Conservation (phyloP, 1,140 invertebrate species). For the Ruditapes philippinarum region DNA sequence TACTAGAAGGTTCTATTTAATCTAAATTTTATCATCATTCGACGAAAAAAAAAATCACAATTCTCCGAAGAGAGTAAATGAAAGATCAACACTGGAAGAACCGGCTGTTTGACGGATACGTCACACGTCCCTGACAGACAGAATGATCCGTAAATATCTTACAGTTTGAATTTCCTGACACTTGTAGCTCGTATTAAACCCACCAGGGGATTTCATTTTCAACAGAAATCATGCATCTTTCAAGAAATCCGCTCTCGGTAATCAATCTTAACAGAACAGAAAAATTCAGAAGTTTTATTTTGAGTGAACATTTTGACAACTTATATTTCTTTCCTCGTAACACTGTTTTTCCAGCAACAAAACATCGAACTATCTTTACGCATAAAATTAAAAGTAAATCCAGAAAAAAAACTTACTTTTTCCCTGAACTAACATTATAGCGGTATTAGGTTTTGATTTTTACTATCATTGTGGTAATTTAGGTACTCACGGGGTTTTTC, state of each 20-base stretch:
- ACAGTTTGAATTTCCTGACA: constrained; percentile 20
- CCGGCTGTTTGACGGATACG: constrained; percentile 13
- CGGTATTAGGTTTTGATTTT: too few species aligned
- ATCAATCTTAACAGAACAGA: constrained; percentile 13
- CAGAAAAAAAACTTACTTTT: too few species aligned
- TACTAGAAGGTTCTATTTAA: too few species aligned
- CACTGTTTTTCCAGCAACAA: too few species aligned
- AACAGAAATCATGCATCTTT: constrained; percentile 38
- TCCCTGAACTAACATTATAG: too few species aligned
- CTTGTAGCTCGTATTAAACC: not conserved
- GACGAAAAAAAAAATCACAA: not conserved
- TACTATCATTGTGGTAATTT: too few species aligned
- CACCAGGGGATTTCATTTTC: not conserved
- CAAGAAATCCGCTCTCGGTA: not conserved
- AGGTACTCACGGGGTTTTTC: not conserved
- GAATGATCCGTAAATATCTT: constrained; percentile 44
- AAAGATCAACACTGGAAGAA: constrained; percentile 18
- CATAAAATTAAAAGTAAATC: too few species aligned
- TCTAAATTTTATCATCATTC: not conserved
- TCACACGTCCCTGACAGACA: constrained; percentile 10
- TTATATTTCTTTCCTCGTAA: not conserved
- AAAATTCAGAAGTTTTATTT: constrained; percentile 25
- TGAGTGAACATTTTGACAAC: not conserved
- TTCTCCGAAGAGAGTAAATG: not conserved
- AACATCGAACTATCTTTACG: too few species aligned